Conservation (phyloP, 1,140 invertebrate species). For the Contarinia nasturtii region DNA sequence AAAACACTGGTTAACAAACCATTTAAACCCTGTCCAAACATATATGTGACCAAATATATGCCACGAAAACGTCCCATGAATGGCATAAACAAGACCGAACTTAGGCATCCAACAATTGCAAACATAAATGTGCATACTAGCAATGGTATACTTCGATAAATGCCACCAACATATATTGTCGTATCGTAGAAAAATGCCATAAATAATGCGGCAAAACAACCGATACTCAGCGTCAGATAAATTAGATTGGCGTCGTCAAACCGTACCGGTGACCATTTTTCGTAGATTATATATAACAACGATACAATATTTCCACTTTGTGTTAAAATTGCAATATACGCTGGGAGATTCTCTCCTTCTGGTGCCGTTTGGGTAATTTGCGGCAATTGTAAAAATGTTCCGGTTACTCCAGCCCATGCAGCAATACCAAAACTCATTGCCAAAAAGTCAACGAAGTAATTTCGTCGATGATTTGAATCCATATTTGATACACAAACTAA, state of each 20-base stretch:
- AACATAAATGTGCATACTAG: slow-evolving; percentile 59
- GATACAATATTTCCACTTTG: slow-evolving; percentile 76
- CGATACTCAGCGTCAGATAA: slow-evolving; percentile 43
- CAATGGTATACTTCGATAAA: slow-evolving; percentile 48
- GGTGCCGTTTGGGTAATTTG: slow-evolving; percentile 60
- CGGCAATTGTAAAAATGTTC: slow-evolving; percentile 77
- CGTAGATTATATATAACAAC: slow-evolving; percentile 36
- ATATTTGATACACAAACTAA: too few species aligned
- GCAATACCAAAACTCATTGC: slow-evolving; percentile 67
- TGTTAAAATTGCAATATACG: slow-evolving; percentile 65
- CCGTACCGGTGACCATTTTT: slow-evolving; percentile 28
- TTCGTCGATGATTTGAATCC: slow-evolving; percentile 19
- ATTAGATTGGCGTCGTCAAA: slow-evolving; percentile 42
- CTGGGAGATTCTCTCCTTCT: slow-evolving; percentile 75
- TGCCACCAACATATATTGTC: slow-evolving; percentile 35
- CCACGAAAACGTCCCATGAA: slow-evolving; percentile 70
- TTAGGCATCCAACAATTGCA: slow-evolving; percentile 76
- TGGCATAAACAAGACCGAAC: slow-evolving; percentile 78
- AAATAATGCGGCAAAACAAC: slow-evolving; percentile 40
- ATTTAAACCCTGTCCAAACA: slow-evolving; percentile 61
- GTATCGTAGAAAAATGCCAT: slow-evolving; percentile 57
- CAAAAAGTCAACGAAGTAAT: slow-evolving; percentile 45
- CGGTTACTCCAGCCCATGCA: slow-evolving; percentile 80
- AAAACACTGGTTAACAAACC: slow-evolving; percentile 73
- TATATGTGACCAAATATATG: slow-evolving; percentile 44